phyloP scores from a whole-genome alignment of 2,797 vertebrate genomes.

The Semotilus atromaculatus region DNA sequence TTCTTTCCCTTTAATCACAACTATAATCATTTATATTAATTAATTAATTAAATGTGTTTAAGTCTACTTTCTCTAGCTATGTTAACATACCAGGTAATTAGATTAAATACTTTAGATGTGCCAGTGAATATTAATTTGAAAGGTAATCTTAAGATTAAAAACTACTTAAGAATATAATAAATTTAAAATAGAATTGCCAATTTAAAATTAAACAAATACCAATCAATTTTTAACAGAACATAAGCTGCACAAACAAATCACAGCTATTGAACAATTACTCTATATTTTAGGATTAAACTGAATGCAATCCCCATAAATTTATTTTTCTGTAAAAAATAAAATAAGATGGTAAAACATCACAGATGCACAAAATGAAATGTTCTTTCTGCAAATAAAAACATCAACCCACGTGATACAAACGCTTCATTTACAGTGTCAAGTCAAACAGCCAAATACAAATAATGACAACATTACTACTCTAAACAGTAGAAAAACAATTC shows the following conservation, averaged over 20 bases:
- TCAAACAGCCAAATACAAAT: conserved; percentile 34
- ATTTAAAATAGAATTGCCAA: not conserved
- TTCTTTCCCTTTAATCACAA: not conserved
- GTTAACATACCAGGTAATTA: not conserved
- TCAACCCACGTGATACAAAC: not conserved
- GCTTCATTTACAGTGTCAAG: conserved; percentile 26
- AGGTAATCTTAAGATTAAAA: not conserved
- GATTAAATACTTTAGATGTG: not conserved
- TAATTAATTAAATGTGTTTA: not conserved
- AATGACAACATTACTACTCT: not conserved
- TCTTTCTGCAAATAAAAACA: conserved; percentile 4
- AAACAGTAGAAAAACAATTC: not conserved
- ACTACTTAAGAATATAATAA: not conserved
- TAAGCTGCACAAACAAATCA: not conserved
- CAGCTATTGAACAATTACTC: not conserved
- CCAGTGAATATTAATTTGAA: not conserved
- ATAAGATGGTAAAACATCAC: not conserved
- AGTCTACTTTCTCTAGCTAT: not conserved
- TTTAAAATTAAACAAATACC: not conserved
- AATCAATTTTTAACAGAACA: not conserved
- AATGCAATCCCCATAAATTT: not conserved
- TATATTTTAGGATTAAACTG: not conserved
- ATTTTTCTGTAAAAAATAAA: not conserved
- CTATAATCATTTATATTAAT: conserved; percentile 16
- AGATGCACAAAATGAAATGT: conserved; percentile 17